A percentile compares a stretch with the other conserved stretches of the same genome.
phyloP scores from a whole-genome alignment of 2,888 invertebrate species.

The Atrina japonica region DNA sequence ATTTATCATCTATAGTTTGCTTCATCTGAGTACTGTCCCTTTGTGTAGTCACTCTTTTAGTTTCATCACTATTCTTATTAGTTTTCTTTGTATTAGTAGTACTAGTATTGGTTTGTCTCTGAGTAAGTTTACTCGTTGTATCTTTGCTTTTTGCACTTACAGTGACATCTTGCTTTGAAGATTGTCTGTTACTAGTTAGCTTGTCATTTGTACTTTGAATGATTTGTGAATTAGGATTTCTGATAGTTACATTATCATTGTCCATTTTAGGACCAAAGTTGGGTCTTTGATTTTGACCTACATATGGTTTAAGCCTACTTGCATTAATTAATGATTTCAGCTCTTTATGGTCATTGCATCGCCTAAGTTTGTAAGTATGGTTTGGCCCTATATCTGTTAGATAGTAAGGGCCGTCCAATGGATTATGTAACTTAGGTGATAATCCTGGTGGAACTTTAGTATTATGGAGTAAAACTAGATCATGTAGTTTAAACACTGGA shows the following conservation, averaged over 20 bases:
- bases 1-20: too few species aligned
- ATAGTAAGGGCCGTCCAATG: slow-evolving; percentile 37
- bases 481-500: slow-evolving; percentile 25
- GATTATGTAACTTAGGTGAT: slow-evolving; percentile 35
- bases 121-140: background rate
- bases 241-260: too few species aligned
- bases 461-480: slow-evolving; percentile 31
- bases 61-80: too few species aligned
- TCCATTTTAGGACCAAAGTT: background rate
- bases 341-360: slow-evolving; percentile 20
- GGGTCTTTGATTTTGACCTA: slow-evolving; percentile 19
- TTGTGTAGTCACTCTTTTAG: too few species aligned
- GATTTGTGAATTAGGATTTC: too few species aligned
- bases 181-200: background rate
- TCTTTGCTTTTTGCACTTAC: background rate
- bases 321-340: slow-evolving; percentile 39
- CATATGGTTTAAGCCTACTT: slow-evolving; percentile 28
- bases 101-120: too few species aligned
- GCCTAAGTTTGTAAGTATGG: slow-evolving; percentile 39
- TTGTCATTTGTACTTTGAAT: background rate
- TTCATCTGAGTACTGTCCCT: too few species aligned
- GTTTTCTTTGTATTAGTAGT: background rate
- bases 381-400: slow-evolving; percentile 35
- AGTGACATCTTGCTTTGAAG: background rate
- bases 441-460: slow-evolving; percentile 28